Conservation (phyloP, 2,113 vertebrate genomes). For the Paradoxurus hermaphroditus region DNA sequence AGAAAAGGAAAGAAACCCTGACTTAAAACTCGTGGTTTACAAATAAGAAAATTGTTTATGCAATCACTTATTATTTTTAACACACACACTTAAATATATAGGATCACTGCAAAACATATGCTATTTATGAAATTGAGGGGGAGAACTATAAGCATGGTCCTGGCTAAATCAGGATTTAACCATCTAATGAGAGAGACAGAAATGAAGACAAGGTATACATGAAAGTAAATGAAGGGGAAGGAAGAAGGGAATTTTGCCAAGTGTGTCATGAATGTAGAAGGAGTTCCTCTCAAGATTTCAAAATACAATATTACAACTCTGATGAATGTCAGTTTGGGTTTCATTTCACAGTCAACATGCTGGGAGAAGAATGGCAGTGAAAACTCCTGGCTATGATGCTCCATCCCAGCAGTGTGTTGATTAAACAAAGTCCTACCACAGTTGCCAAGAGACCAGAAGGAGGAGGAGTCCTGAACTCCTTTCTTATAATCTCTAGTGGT, state of each 20-base stretch:
- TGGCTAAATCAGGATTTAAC: slow-evolving; percentile 48
- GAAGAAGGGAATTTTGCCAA: slow-evolving; percentile 63
- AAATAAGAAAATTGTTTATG: slow-evolving; percentile 58
- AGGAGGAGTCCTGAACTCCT: not conserved
- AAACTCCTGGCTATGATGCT: not conserved
- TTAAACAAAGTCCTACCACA: not conserved
- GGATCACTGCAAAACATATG: slow-evolving; percentile 53
- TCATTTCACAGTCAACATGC: not conserved
- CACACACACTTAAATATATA: not conserved
- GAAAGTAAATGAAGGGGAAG: slow-evolving; percentile 58
- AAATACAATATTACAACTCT: slow-evolving; percentile 34
- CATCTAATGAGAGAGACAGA: slow-evolving; percentile 53
- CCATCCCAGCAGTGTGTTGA: not conserved
- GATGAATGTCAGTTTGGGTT: slow-evolving; percentile 32
- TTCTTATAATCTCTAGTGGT: not conserved
- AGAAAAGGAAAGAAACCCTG: not conserved
- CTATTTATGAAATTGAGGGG: slow-evolving; percentile 58
- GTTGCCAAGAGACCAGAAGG: not conserved
- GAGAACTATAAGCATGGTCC: slow-evolving; percentile 30
- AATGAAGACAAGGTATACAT: slow-evolving; percentile 62
- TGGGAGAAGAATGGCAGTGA: not conserved
- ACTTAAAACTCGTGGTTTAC: slow-evolving; percentile 43
- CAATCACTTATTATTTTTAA: slow-evolving; percentile 55
- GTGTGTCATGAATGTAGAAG: slow-evolving; percentile 35
- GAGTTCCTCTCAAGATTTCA: slow-evolving; percentile 35